These are phyloP conservation scores for Perodicticus potto DNA, from an alignment of 2,797 vertebrate species.

Conservation along the genomic window DNA sequence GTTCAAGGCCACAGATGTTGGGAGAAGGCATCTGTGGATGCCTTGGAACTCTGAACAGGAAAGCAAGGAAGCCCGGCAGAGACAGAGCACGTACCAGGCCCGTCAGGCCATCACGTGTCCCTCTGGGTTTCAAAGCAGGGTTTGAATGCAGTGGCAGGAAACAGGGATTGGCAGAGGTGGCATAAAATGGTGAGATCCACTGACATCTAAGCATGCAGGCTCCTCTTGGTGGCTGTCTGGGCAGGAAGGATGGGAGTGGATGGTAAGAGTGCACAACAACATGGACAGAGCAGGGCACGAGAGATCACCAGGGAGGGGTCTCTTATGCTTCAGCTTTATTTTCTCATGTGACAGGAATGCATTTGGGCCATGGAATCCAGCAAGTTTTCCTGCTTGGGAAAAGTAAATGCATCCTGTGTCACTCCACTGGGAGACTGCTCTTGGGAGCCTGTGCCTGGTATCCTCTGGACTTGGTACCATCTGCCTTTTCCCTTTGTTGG, in stretches of 20 bases:
- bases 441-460: neutral
- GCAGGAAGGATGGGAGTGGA: neutral
- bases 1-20: neutral
- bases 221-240: neutral
- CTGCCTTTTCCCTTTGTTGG: neutral
- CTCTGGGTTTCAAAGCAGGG: neutral
- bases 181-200: neutral
- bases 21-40: neutral
- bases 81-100: neutral
- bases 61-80: neutral
- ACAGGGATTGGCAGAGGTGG: rapidly evolving
- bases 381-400: neutral
- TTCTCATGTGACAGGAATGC: neutral
- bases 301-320: neutral
- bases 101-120: neutral
- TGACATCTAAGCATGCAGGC: neutral
- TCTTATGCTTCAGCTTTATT: neutral
- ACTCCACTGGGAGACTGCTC: neutral
- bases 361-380: too few relatives aligned
- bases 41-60: neutral
- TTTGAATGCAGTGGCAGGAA: neutral
- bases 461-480: neutral
- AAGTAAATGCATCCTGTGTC: neutral
- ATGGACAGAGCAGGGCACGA: neutral
- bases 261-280: rapidly evolving